Evolutionary conservation across 1,140 invertebrate genomes (phyloP).

Genomic region (Leptopilina boulardi): DNA sequence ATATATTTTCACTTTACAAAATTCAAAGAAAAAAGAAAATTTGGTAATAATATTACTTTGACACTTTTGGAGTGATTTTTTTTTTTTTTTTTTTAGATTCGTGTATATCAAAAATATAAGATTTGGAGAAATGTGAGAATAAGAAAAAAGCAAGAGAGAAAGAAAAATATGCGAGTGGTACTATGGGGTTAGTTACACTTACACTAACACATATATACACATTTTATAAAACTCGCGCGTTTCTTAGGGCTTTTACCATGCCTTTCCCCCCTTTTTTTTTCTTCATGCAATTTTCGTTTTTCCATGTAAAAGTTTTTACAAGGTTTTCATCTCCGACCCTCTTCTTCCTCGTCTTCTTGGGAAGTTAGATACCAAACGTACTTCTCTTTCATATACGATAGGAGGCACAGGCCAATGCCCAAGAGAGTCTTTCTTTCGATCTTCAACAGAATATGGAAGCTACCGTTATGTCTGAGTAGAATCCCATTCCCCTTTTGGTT

Average conservation of each 20-base stretch:
- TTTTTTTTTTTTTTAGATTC: slow-evolving; percentile 47
- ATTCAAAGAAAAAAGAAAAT: too few relatives aligned
- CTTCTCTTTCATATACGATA: slow-evolving; percentile 46
- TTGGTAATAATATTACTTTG: too few relatives aligned
- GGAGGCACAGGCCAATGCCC: slow-evolving; percentile 28
- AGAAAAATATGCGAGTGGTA: background rate
- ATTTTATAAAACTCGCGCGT: background rate
- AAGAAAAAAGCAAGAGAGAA: background rate
- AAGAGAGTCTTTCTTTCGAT: slow-evolving; percentile 32
- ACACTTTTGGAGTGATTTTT: slow-evolving; percentile 40
- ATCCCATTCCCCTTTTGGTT: background rate
- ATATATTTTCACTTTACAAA: too few relatives aligned
- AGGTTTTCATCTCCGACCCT: slow-evolving; percentile 57
- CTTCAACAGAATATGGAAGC: slow-evolving; percentile 30
- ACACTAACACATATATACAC: background rate
- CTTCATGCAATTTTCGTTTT: slow-evolving; percentile 50
- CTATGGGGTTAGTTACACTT: slow-evolving; percentile 16
- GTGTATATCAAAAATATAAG: slow-evolving; percentile 36
- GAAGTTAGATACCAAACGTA: slow-evolving; percentile 53
- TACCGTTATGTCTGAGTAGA: slow-evolving; percentile 17
- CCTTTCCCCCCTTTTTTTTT: background rate
- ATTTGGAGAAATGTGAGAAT: background rate
- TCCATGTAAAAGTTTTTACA: slow-evolving; percentile 63
- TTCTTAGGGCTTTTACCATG: background rate
- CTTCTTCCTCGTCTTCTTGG: slow-evolving; percentile 40